Evolutionary conservation across 2,113 vertebrate genomes (phyloP).

Genomic region (Mesitornis unicolor): DNA sequence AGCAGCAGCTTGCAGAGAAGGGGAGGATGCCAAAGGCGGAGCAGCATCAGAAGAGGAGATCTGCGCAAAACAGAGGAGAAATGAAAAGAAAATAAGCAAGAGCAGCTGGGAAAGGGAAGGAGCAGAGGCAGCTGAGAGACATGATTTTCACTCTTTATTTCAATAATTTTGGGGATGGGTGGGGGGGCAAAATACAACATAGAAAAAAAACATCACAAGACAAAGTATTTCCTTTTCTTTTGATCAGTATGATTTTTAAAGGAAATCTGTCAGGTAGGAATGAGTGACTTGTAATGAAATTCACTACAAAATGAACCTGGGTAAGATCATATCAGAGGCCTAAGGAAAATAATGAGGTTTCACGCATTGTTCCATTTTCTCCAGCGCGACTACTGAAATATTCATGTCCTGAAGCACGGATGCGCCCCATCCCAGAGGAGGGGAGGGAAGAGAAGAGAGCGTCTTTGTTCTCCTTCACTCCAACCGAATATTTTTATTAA

Average conservation of each 20-base stretch:
- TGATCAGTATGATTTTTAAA: not conserved
- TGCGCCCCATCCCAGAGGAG: conserved; percentile 14
- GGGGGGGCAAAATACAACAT: not conserved
- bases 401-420: conserved; percentile 46
- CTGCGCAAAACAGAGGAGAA: conserved; percentile 74
- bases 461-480: conserved; percentile 49
- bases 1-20: conserved; percentile 84
- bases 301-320: conserved; percentile 31
- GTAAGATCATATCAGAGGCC: conserved; percentile 38
- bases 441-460: not conserved
- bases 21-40: conserved; percentile 84
- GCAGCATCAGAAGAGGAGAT: conserved; percentile 85
- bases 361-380: conserved; percentile 40
- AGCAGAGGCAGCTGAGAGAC: not conserved
- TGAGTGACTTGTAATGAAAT: conserved; percentile 24
- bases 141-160: not conserved
- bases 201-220: not conserved
- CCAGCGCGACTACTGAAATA: conserved; percentile 40
- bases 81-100: conserved; percentile 60
- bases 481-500: conserved; percentile 55
- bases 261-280: not conserved
- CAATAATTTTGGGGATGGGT: not conserved
- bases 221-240: not conserved
- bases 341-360: conserved; percentile 56
- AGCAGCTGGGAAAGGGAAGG: not conserved